Evolutionary conservation across 2,888 invertebrate species (phyloP), one percentile per base, ranked within the genome.

Genomic region (Orthosia gothica): DNA sequence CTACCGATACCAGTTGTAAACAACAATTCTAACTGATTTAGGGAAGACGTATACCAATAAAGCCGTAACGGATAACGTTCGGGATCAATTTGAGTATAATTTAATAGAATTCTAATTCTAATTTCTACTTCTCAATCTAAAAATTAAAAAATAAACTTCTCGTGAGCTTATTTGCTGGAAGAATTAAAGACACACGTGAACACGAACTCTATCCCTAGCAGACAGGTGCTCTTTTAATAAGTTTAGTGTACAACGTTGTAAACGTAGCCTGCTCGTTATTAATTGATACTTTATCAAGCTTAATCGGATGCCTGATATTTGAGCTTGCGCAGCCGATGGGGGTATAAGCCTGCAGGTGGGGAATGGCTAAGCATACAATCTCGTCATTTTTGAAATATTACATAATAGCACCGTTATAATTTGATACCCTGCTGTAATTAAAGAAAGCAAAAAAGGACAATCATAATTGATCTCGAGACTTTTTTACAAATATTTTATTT

Each of bases 211-310:
- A 52, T 70, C 49, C 18, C 40, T 61, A n/a, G n/a, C 16, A 47
- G 82, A 81, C 82, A 82, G 83, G 83, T 82, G 82, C 62, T 55
- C 18, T 32, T 70, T 70, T 70, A 83, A 62, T 80, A 81, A 66
- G 70, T 69, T 70, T 80, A 57, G 72, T 65, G 67, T 47, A 62
- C 72, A 62, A 62, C 76, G 45, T 70, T 68, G 70, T 82, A 76
- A 76, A 70, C 61, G 74, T 23, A 76, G 64, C 61, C 57, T 69
- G 83, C 40, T 71, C 69, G 64, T 76, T 79, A 74, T 73, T 84
- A 76, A 84, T 84, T 84, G 74, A 79, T 82, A 84, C 82, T 82
- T 75, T 76, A 84, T 84, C 84, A 84, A 76, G 66, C 54, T 74
- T 84, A 74, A 79, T 76, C 74, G 79, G 65, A 76, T 77, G 71